Percentiles rank a stretch among this genome's conserved stretches.
Evolutionary conservation across 2,113 vertebrate genomes (phyloP).

Genomic region (Meriones unguiculatus): DNA sequence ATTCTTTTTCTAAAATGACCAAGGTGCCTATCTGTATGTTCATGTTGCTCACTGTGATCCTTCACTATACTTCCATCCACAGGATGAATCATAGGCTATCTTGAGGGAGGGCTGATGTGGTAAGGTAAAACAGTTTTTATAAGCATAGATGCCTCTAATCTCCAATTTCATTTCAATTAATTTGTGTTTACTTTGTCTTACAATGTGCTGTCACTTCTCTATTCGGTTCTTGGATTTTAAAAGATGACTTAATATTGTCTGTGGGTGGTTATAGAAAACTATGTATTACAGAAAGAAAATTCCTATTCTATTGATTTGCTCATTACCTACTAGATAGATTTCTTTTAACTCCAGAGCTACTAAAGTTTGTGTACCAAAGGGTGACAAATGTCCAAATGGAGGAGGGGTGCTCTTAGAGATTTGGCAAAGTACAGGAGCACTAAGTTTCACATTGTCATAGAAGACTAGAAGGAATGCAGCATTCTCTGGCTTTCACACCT

Average conservation of each 20-base stretch:
- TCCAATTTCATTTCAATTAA: not conserved
- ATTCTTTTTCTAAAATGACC: not conserved
- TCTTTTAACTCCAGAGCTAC: not conserved
- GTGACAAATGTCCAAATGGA: not conserved
- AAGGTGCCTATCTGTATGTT: not conserved
- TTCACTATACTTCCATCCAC: not conserved
- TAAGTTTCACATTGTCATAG: not conserved
- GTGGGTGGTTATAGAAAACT: not conserved
- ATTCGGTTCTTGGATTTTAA: not conserved
- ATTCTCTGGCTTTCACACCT: not conserved
- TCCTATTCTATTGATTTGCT: not conserved
- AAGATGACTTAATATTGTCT: not conserved
- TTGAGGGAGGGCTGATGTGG: not conserved
- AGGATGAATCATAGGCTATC: not conserved
- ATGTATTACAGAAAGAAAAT: not conserved
- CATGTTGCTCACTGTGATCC: not conserved
- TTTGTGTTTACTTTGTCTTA: not conserved
- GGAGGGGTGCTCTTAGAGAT: not conserved
- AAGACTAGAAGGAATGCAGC: not conserved
- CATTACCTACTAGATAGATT: not conserved
- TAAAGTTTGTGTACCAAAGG: not conserved
- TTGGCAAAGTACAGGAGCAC: not conserved
- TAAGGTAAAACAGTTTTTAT: not conserved
- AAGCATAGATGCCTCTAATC: not conserved
- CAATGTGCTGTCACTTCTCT: not conserved